Conservation (phyloP, 37 sponge, comb jelly and placozoan species). For the Diacarnus erythraeanus region DNA sequence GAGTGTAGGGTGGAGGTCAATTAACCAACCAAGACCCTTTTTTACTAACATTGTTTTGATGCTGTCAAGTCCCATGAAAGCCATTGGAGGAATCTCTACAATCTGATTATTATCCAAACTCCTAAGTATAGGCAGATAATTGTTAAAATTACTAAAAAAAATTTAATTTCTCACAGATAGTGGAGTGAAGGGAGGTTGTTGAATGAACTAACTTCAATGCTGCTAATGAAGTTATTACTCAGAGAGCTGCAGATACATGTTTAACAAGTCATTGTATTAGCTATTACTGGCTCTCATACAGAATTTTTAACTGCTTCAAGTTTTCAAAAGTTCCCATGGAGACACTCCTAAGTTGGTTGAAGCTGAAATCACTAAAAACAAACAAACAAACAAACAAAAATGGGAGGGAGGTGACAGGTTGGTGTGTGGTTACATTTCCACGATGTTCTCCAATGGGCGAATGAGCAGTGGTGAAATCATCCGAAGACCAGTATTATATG, state of each 20-base stretch:
- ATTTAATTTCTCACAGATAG: slow-evolving; percentile 15
- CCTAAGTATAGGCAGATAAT: background rate
- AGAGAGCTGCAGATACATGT: slow-evolving; percentile 14
- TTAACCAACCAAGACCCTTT: too few species aligned
- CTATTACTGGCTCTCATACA: slow-evolving; percentile 18
- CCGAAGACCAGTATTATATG: slow-evolving; percentile 18
- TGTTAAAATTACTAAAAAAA: background rate
- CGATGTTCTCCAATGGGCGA: slow-evolving; percentile 21
- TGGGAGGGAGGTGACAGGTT: too few species aligned
- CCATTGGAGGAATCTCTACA: background rate
- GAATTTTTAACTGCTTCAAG: slow-evolving; percentile 11
- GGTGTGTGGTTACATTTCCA: slow-evolving; percentile 34
- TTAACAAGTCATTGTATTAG: background rate
- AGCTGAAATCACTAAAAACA: slow-evolving; percentile 8
- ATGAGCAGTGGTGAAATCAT: slow-evolving; percentile 12
- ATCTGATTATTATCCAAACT: slow-evolving; percentile 14
- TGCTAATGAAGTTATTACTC: slow-evolving; percentile 23
- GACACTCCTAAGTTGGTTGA: slow-evolving; percentile 13
- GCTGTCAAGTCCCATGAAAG: background rate
- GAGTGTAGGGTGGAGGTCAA: too few species aligned
- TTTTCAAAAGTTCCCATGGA: slow-evolving; percentile 13
- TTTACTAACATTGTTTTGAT: slow-evolving; percentile 15
- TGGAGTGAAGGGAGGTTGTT: slow-evolving; percentile 12
- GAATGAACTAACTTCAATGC: slow-evolving; percentile 1
- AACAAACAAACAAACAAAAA: too few species aligned